These are phyloP conservation scores for Melanotus villosus DNA, from an alignment of 2,888 invertebrate genomes.

Conservation along the genomic window DNA sequence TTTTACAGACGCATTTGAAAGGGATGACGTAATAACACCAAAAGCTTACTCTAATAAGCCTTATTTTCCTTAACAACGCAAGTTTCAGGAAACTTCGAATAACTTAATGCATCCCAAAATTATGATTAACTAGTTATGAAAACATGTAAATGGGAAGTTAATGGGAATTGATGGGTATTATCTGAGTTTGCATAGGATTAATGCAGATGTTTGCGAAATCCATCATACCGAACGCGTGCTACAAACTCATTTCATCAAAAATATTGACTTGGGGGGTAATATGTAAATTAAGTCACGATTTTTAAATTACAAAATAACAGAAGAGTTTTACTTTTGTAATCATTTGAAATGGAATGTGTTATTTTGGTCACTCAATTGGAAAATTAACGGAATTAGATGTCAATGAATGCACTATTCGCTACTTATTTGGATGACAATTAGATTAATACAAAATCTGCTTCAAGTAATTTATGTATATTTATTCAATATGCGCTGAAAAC, in stretches of 20 bases:
- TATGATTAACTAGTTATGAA: not conserved
- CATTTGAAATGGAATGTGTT: too few relatives aligned
- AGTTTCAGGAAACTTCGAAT: not conserved
- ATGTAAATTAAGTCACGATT: not conserved
- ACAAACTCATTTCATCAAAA: not conserved
- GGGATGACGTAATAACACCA: slow-evolving; percentile 11
- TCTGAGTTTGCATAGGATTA: not conserved
- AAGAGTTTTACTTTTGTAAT: too few relatives aligned
- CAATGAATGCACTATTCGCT: too few relatives aligned
- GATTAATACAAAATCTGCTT: too few relatives aligned
- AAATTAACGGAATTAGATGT: too few relatives aligned
- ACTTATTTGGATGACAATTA: too few relatives aligned
- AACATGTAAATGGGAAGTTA: slow-evolving; percentile 9
- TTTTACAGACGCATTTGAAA: slow-evolving; percentile 18
- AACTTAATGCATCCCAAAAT: not conserved
- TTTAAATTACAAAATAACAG: not conserved
- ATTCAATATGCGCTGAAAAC: too few relatives aligned
- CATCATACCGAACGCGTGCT: not conserved
- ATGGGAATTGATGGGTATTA: not conserved
- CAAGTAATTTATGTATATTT: too few relatives aligned
- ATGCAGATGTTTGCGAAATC: not conserved
- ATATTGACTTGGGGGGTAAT: not conserved
- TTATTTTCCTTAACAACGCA: not conserved
- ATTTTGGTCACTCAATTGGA: too few relatives aligned
- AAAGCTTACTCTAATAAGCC: not conserved